phyloP scores from a whole-genome alignment of 2,797 vertebrate species.

The Sciaenops ocellatus region DNA sequence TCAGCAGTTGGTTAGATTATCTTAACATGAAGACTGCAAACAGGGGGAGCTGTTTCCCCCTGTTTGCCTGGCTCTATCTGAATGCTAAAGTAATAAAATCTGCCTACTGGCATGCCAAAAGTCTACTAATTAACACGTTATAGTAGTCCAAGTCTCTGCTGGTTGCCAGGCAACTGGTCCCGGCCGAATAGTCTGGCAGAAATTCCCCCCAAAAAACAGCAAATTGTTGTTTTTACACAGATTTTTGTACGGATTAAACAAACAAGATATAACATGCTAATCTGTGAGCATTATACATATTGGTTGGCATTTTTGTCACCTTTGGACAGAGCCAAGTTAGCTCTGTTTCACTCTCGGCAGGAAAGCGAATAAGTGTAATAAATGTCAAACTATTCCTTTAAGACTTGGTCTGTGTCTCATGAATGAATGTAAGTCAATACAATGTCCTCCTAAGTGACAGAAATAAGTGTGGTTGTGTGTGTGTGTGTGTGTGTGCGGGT shows the following conservation, averaged over 20 bases:
- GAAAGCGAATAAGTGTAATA: slow-evolving; percentile 2
- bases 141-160: slow-evolving; percentile 34
- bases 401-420: slow-evolving; percentile 11
- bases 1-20: slow-evolving; percentile 12
- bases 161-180: slow-evolving; percentile 58
- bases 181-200: slow-evolving; percentile 22
- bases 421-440: slow-evolving; percentile 14
- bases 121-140: slow-evolving; percentile 36
- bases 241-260: slow-evolving; percentile 2
- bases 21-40: background rate
- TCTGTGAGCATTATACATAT: background rate
- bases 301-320: background rate
- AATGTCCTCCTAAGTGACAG: background rate
- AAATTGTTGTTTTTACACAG: slow-evolving; percentile 24
- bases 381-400: slow-evolving; percentile 6
- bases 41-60: background rate
- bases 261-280: background rate
- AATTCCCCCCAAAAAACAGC: slow-evolving; percentile 3
- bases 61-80: background rate
- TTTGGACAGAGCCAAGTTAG: background rate
- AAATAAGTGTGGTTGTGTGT: slow-evolving; percentile 13
- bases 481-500: slow-evolving; percentile 5
- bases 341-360: background rate
- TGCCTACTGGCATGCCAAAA: slow-evolving; percentile 5
- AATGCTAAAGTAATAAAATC: slow-evolving; percentile 12